A percentile compares a stretch with the other conserved stretches of the same genome.
phyloP scores from a whole-genome alignment of 2,888 invertebrate species.

The Zelleria hepariella region DNA sequence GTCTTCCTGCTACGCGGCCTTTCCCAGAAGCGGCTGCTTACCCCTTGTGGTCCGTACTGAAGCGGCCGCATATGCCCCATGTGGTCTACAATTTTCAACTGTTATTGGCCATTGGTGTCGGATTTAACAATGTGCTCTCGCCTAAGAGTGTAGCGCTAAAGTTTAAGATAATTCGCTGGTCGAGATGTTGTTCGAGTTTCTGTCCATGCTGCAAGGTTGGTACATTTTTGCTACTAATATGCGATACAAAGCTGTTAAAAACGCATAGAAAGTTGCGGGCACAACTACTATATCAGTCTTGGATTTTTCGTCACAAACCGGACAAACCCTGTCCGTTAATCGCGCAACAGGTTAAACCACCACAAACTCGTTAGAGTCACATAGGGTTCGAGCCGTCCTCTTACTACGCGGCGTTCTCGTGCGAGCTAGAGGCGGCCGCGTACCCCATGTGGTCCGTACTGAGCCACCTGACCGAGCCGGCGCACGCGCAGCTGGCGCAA shows the following conservation, averaged over 20 bases:
- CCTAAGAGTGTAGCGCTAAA: conserved; percentile 92
- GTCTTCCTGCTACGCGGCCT: conserved; percentile 97
- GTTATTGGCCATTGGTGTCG: conserved; percentile 97
- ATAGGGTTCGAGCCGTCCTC: conserved; percentile 97
- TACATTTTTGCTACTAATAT: no score
- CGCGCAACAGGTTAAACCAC: no score
- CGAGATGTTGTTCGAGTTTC: conserved; percentile 95
- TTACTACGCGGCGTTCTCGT: conserved; percentile 98
- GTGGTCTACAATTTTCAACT: no score
- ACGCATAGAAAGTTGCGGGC: no score
- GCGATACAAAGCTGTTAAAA: no score
- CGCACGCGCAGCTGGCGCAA: conserved; percentile 81
- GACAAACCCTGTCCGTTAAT: no score
- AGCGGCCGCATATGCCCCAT: no score
- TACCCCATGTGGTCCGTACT: conserved; percentile 99
- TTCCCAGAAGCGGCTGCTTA: no score
- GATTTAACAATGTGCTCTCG: conserved; percentile 97
- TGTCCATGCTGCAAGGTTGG: conserved; percentile 93
- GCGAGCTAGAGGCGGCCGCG: conserved; percentile 96
- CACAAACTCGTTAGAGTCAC: no score
- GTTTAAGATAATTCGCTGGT: conserved; percentile 91
- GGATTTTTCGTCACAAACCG: no score
- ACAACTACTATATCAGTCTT: no score
- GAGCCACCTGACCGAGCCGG: conserved; percentile 83
- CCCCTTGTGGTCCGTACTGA: no score